Evolutionary conservation across 1,140 invertebrate genomes (phyloP), one percentile per base, ranked within the genome.

Genomic region (Grapholita molesta): DNA sequence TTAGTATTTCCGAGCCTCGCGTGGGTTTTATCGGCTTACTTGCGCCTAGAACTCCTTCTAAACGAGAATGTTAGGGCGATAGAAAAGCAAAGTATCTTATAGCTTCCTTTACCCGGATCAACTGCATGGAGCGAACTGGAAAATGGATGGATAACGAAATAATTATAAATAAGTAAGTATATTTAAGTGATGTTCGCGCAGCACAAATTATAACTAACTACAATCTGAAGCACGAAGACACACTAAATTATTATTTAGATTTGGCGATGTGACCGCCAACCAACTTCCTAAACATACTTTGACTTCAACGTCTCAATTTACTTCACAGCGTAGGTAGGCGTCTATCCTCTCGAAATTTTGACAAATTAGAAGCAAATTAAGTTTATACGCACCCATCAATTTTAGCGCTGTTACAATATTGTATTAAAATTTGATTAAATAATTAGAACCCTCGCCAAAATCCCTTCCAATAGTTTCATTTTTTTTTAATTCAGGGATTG

Each of bases 231-330:
- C 42, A 8, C 18, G 18, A 2, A 48, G n/a, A 18, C 42, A 30
- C 30, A 61, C 23, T 61, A 28, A 32, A 15, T 61, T 61, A 61
- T 61, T 30, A 61, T 21, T 61, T 12, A n/a, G 25, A 61, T 30
- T 32, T 61, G 55, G 55, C 28, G 25, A 61, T 61, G 25, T 28
- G 55, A 61, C 55, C 23, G 55, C 28, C 6, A 12, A 61, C 55
- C 11, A 15, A 25, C 25, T 61, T 15, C 12, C 25, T 21, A 28
- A 61, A 61, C 55, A 30, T 61, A 25, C 24, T 15, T 61, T 28
- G 55, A 61, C 55, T 61, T 61, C 55, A 61, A 15, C 25, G 55
- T n/a, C 12, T n/a, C 25, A 61, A 55, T 61, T 25, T 61, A 61
- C 24, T 15, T 7, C 25, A 30, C 0, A 28, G 8, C 42, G 42